phyloP scores from a whole-genome alignment of 1,140 invertebrate genomes.

The Cotesia glomerata region DNA sequence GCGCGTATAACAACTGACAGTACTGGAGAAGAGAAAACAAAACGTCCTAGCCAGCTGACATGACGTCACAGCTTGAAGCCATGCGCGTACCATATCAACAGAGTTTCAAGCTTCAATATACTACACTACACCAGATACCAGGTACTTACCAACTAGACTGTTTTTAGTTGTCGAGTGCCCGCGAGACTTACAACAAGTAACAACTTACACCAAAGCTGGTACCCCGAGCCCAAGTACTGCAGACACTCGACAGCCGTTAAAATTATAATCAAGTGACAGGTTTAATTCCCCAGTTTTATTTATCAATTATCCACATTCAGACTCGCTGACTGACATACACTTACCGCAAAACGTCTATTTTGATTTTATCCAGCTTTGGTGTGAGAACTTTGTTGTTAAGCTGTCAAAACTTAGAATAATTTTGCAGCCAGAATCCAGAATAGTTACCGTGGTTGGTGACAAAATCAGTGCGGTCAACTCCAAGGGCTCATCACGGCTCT shows the following conservation, averaged over 20 bases:
- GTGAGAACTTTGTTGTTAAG: no score
- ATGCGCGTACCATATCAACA: neutral
- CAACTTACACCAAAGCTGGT: no score
- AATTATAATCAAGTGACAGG: neutral
- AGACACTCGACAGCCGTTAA: neutral
- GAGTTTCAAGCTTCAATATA: no score
- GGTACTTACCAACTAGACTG: neutral
- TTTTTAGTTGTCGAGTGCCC: neutral
- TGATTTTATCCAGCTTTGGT: no score
- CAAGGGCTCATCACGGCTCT: neutral
- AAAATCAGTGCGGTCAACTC: neutral
- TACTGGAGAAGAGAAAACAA: neutral
- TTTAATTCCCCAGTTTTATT: neutral
- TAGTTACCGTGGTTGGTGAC: no score
- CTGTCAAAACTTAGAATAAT: no score
- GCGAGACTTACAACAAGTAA: neutral
- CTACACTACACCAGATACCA: neutral
- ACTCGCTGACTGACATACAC: no score
- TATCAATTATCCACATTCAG: no score
- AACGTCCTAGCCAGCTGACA: constrained; percentile 1
- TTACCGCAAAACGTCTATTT: no score
- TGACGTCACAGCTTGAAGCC: neutral
- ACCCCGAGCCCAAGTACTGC: neutral
- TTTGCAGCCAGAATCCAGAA: no score
- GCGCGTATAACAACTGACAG: neutral